Base-by-base conservation (phyloP, 2,888 invertebrate genomes). In the Dasypolia templi region DNA sequence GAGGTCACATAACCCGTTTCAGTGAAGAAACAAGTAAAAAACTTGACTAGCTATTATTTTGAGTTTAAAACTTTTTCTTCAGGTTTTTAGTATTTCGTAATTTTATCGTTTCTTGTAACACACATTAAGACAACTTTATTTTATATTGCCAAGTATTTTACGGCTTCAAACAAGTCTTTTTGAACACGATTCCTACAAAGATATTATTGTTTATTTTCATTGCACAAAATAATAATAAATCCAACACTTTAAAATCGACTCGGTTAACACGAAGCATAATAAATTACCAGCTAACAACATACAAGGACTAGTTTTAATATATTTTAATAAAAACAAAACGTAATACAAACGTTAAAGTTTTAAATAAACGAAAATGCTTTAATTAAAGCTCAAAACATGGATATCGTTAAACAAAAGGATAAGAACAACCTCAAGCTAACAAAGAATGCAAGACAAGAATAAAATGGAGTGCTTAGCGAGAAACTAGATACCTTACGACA, bases 301-400 rank as follows among this genome's bases (percentile, higher is more conserved):
- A 63, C 42, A 49, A 51, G 17, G 51, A 51, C 35, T 63, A 69
- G n/a, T 44, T 19, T 32, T 6, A 53, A 44, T 22, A n/a, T n/a
- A n/a, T n/a, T n/a, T 46, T 17, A 81, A 75, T 32, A 49, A 4
- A 4, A 56, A 62, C 17, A 58, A 51, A 61, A 64, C 29, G 29
- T 61, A 72, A 51, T 63, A 72, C 26, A 53, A 61, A 68, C 63
- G 55, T n/a, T n/a, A n/a, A 58, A 64, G 14, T 53, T 49, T 56
- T 29, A 56, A 83, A 70, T 51, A 63, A 59, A 63, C 46, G 81
- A 66, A 64, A 44, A 82, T 71, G 84, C 81, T 83, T 70, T 58
- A 68, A 70, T 42, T 67, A 80, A 79, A 80, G 75, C 81, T 83
- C 74, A 75, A 69, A 83, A 67, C 75, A 75, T 32, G 71, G 53